These are phyloP conservation scores for Cochlearius cochlearius DNA, from an alignment of 2,113 vertebrate genomes.

Conservation along the genomic window DNA sequence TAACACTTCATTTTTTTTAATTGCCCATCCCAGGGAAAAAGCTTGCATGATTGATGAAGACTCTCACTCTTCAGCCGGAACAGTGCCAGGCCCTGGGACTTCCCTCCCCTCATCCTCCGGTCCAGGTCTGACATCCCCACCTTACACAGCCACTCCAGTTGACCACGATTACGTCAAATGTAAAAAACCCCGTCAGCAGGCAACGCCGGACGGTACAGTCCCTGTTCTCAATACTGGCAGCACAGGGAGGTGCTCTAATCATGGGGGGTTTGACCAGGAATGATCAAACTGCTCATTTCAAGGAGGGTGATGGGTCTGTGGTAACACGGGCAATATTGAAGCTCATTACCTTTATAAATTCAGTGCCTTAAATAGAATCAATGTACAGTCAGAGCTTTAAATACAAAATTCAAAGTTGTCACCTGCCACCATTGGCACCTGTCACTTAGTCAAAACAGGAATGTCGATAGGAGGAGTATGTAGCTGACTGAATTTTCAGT, in stretches of 20 bases:
- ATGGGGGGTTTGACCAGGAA: slow-evolving; percentile 63
- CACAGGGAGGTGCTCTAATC: slow-evolving; percentile 73
- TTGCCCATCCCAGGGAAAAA: slow-evolving; percentile 83
- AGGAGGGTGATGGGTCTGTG: slow-evolving; percentile 84
- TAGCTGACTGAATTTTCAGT: neutral
- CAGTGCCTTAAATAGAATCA: slow-evolving; percentile 22
- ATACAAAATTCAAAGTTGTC: slow-evolving; percentile 46
- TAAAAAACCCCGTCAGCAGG: slow-evolving; percentile 96
- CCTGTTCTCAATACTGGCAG: slow-evolving; percentile 88
- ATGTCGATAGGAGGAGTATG: neutral
- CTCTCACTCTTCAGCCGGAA: slow-evolving; percentile 86
- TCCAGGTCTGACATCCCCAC: slow-evolving; percentile 98
- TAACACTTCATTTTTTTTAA: neutral
- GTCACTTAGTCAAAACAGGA: neutral
- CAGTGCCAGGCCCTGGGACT: slow-evolving; percentile 79
- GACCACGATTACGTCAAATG: slow-evolving; percentile 99
- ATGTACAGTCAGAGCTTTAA: slow-evolving; percentile 49
- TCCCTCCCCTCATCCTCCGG: slow-evolving; percentile 85
- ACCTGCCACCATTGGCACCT: slow-evolving; percentile 59
- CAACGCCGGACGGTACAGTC: slow-evolving; percentile 98
- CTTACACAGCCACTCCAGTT: slow-evolving; percentile 97
- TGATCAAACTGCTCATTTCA: slow-evolving; percentile 68
- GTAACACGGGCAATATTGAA: slow-evolving; percentile 94
- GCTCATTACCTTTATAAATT: slow-evolving; percentile 60
- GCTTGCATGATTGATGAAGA: slow-evolving; percentile 89